These are phyloP conservation scores for Rhimphoctona megacephalus DNA, from an alignment of 2,888 invertebrate species.

Conservation along the genomic window DNA sequence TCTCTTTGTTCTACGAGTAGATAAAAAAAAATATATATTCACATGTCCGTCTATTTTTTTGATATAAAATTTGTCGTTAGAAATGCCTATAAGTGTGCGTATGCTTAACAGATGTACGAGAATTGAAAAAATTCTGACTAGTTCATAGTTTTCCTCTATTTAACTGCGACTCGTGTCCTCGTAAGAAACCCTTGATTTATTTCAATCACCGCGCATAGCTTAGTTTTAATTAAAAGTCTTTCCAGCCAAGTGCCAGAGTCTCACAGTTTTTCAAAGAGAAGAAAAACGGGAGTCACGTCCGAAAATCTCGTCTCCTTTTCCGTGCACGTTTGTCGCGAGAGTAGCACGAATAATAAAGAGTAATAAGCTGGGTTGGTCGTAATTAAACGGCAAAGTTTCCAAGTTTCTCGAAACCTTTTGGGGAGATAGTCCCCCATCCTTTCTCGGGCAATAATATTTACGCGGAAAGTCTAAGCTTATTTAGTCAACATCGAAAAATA, in stretches of 20 bases:
- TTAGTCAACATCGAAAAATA: background rate
- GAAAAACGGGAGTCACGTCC: constrained; percentile 48
- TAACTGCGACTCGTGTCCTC: background rate
- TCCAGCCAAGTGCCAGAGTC: constrained; percentile 20
- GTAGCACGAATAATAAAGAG: constrained; percentile 23
- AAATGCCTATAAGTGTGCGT: constrained; percentile 26
- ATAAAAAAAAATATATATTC: background rate
- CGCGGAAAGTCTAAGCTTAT: background rate
- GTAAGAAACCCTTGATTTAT: constrained; percentile 45
- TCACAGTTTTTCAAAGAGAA: constrained; percentile 35
- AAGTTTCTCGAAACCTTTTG: background rate
- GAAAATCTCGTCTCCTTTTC: constrained; percentile 19
- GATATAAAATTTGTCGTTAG: constrained; percentile 5
- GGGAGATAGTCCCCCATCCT: background rate
- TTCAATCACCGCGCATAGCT: constrained; percentile 53
- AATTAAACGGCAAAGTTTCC: background rate
- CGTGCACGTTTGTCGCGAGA: constrained; percentile 23
- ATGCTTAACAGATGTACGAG: background rate
- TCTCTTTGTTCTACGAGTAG: constrained; percentile 26
- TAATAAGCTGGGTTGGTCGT: constrained; percentile 21
- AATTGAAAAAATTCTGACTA: constrained; percentile 24
- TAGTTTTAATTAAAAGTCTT: constrained; percentile 61
- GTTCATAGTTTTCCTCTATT: background rate
- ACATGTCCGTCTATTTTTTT: background rate
- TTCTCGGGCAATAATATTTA: background rate